A percentile compares a stretch with the other conserved stretches of the same genome.
Conservation (phyloP, 1,140 invertebrate genomes). For the Bilobella aurantiaca region DNA sequence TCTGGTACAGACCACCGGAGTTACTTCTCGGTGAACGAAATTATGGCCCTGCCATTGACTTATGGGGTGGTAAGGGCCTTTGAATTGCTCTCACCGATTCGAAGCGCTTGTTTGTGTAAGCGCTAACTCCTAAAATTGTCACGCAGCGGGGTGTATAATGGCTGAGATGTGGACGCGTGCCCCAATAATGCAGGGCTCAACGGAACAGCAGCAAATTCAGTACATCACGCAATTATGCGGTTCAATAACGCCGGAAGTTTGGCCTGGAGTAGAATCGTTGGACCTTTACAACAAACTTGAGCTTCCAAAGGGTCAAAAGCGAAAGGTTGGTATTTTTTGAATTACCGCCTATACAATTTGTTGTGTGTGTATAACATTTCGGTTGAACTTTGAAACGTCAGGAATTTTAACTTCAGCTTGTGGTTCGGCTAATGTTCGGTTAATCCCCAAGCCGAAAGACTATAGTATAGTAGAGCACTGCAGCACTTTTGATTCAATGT, state of each 20-base stretch:
- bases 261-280: conserved; percentile 88
- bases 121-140: background rate
- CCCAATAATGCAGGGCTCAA: conserved; percentile 72
- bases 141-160: conserved; percentile 25
- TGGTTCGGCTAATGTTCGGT: no score
- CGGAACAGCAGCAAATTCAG: conserved; percentile 90
- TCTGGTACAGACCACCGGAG: conserved; percentile 76
- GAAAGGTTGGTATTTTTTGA: no score
- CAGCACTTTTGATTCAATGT: no score
- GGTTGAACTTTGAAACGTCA: no score
- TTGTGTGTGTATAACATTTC: no score
- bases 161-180: conserved; percentile 86
- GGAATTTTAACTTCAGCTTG: no score
- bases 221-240: conserved; percentile 94
- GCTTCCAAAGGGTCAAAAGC: conserved; percentile 77
- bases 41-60: conserved; percentile 91
- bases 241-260: conserved; percentile 82
- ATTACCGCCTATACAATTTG: no score
- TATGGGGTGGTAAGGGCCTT: conserved; percentile 99
- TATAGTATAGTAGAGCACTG: no score
- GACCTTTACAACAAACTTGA: conserved; percentile 88
- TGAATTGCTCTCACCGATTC: conserved; percentile 98
- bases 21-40: conserved; percentile 81
- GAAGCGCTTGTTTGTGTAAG: conserved; percentile 47
- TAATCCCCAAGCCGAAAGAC: no score